Percentiles rank a stretch among this genome's conserved stretches.
These are phyloP conservation scores for Ganaspis sp. DNA, from an alignment of 1,140 invertebrate species.

Conservation along the genomic window DNA sequence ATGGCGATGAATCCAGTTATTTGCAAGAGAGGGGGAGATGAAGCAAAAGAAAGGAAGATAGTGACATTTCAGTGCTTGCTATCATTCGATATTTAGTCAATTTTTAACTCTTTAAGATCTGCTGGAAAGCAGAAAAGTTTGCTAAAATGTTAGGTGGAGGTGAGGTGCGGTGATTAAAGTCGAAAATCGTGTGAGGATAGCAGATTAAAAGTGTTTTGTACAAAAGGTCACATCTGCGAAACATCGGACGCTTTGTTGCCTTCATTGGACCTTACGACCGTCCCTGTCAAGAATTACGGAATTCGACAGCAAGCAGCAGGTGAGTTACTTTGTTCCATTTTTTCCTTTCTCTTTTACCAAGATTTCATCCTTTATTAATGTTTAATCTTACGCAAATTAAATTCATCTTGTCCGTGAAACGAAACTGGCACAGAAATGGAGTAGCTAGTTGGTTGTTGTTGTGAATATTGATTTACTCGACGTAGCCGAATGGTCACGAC, in stretches of 20 bases:
- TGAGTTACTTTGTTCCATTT: slow-evolving; percentile 24
- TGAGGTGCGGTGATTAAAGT: slow-evolving; percentile 46
- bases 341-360: slow-evolving; percentile 24
- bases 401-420: slow-evolving; percentile 10
- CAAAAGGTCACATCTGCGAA: slow-evolving; percentile 30
- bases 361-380: slow-evolving; percentile 17
- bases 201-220: slow-evolving; percentile 21
- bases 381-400: slow-evolving; percentile 5
- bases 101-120: slow-evolving; percentile 23
- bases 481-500: slow-evolving; percentile 30
- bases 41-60: slow-evolving; percentile 23
- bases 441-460: slow-evolving; percentile 55
- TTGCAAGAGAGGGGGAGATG: slow-evolving; percentile 8
- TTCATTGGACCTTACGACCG: neutral
- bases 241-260: neutral
- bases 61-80: neutral
- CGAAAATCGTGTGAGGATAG: neutral
- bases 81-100: neutral
- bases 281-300: neutral
- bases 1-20: slow-evolving; percentile 18
- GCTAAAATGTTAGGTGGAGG: slow-evolving; percentile 57
- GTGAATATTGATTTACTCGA: slow-evolving; percentile 65
- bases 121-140: slow-evolving; percentile 36
- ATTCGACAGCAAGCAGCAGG: slow-evolving; percentile 3
- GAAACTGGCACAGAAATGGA: slow-evolving; percentile 43